These are phyloP conservation scores for Nylanderia fulva DNA, from an alignment of 1,140 invertebrate species.

Conservation along the genomic window DNA sequence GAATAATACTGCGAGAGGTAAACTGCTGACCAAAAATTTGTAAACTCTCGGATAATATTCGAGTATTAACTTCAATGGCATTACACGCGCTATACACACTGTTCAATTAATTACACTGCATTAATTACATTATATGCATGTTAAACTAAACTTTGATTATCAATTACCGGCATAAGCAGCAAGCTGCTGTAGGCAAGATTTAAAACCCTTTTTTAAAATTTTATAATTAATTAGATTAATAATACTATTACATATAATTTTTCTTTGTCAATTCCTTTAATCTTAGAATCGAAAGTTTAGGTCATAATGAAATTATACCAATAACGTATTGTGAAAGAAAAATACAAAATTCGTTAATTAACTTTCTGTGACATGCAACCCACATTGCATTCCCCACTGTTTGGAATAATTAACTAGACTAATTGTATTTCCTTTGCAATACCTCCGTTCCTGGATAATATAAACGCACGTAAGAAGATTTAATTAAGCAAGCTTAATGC, in stretches of 20 bases:
- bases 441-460: not conserved
- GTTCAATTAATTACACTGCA: constrained; percentile 12
- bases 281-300: not conserved
- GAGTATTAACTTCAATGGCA: not conserved
- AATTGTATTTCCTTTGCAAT: not conserved
- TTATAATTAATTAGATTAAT: constrained; percentile 6
- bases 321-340: not conserved
- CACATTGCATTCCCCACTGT: not conserved
- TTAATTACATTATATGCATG: constrained; percentile 12
- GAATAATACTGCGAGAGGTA: not conserved
- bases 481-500: not conserved
- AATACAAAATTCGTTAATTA: not conserved
- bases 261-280: not conserved
- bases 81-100: constrained; percentile 3
- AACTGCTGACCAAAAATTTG: not conserved
- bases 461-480: not conserved
- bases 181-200: not conserved
- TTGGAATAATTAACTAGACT: not conserved
- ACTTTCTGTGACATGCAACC: not conserved
- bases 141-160: constrained; percentile 4
- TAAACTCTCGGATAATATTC: not conserved
- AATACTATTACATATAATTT: not conserved
- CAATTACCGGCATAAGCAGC: not conserved
- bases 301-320: not conserved
- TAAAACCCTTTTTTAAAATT: not conserved